Evolutionary conservation across 1,140 invertebrate species (phyloP), one percentile per base, ranked within the genome.

Genomic region (Drosophila seguyi): DNA sequence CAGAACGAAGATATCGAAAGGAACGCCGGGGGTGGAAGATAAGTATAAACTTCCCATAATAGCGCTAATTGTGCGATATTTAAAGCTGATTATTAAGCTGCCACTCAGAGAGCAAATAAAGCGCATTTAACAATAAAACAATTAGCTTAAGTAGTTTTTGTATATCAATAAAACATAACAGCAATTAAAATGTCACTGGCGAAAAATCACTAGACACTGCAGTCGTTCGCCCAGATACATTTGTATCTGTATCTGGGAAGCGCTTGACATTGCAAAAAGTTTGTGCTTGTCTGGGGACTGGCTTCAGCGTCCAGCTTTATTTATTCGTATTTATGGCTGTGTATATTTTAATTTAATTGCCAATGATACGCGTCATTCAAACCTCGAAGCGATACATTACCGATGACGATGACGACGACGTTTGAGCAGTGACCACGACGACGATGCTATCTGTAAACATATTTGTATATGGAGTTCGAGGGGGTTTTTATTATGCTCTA

Each of bases 91-190:
- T 90, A 88, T 88, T 88, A 88, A 84, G 65, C 85, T 88, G 84
- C 85, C 84, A 88, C 67, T 88, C 84, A 65, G 72, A 67, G 57
- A 75, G 79, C 82, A 75, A 76, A 74, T 78, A 75, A 86, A 86
- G 74, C 63, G 73, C 80, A 90, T 84, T 88, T 88, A 84, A 88
- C 85, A 88, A 88, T 88, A 88, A 88, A 88, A 88, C 84, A 88
- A 88, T 88, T 88, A 88, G 85, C 85, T 84, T 71, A 81, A 90
- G 77, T 88, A 81, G 72, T 88, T 84, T 88, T 90, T 80, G 84
- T 90, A 84, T 87, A 87, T 87, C 84, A 87, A 87, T 88, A 88
- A 87, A 88, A 90, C 85, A 88, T 90, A 88, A 72, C 84, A 84
- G 73, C 85, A 88, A 88, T 88, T 88, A 88, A 88, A 88, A 90